Base-by-base conservation (phyloP, 1,140 invertebrate species). In the Zaprionus inermis region DNA sequence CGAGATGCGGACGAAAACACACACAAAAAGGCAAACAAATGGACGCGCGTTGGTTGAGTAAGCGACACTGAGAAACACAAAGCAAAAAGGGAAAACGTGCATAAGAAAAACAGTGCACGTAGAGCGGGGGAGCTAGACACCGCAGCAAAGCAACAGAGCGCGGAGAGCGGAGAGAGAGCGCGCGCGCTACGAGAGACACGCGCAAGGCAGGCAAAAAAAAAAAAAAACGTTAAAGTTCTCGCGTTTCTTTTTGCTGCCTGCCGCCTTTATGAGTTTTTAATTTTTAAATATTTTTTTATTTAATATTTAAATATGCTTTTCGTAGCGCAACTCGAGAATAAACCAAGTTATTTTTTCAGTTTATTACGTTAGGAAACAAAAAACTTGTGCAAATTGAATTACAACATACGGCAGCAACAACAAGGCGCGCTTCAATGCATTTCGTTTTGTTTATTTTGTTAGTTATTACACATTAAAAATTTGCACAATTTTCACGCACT, bases 401-500 rank as follows among this genome's bases (percentile, higher is more conserved):
- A 51, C 69, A 38, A 41, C 34, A 72, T 44, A 41, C 6, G 30
- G 16, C 36, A 24, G 44, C 46, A 64, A 46, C 34, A 51, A 51
- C 14, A 38, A 66, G 24, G 14, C 34, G 52, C 24, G 58, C 46
- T 70, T 64, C 34, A 55, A 34, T 63, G 32, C 55, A 59, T 67
- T 70, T 46, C 57, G 65, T 79, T 64, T 72, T 61, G 65, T 79
- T 64, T 72, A 69, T 54, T 58, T 69, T 41, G 52, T 36, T 2
- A 44, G 56, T 61, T 51, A 58, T 38, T 66, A 30, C 5, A 55
- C 60, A 41, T 20, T 18, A 63, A 72, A 76, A 73, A 83, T 77
- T 83, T 77, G 61, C 69, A 60, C 34, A 67, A 73, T 67, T 82
- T 77, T 81, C 73, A 73, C 67, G 58, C 16, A 59, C 59, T 77